phyloP scores from a whole-genome alignment of 2,888 invertebrate species.

The Cheilosia vulpina region DNA sequence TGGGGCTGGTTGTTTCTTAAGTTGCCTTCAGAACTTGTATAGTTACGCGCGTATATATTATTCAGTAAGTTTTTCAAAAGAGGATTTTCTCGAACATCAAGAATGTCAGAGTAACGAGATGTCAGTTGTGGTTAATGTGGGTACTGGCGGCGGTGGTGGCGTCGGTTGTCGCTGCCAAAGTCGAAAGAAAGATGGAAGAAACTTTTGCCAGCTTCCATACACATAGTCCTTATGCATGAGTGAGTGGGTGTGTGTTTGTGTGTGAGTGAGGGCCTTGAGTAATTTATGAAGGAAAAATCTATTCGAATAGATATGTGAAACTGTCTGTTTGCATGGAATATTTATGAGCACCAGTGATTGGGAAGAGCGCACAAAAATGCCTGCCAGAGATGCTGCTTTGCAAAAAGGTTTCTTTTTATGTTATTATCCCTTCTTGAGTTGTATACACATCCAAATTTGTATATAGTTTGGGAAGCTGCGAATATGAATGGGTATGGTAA shows the following conservation, averaged over 20 bases:
- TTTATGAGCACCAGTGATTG: slow-evolving; percentile 10
- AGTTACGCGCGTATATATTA: slow-evolving; percentile 13
- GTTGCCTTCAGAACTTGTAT: not conserved
- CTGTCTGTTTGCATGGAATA: slow-evolving; percentile 5
- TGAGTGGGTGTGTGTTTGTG: not conserved
- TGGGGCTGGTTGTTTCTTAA: not conserved
- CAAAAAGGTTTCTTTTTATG: slow-evolving; percentile 3
- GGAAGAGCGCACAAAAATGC: slow-evolving; percentile 19
- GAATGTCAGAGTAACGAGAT: slow-evolving; percentile 32
- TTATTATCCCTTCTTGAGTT: not conserved
- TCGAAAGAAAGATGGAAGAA: slow-evolving; percentile 36
- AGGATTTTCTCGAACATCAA: slow-evolving; percentile 23
- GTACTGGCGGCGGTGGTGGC: slow-evolving; percentile 2
- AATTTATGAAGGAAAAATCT: slow-evolving; percentile 26
- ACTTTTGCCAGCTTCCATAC: not conserved
- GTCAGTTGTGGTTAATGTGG: slow-evolving; percentile 51
- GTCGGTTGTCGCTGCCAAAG: slow-evolving; percentile 3
- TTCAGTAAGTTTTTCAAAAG: slow-evolving; percentile 35
- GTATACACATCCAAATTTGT: not conserved
- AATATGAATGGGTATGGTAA: slow-evolving; percentile 14
- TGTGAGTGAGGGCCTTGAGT: slow-evolving; percentile 10
- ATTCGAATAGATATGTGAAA: not conserved
- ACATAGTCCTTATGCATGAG: not conserved
- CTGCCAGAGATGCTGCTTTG: not conserved
- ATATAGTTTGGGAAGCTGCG: slow-evolving; percentile 9